A percentile compares a stretch with the other conserved stretches of the same genome.
phyloP scores from a whole-genome alignment of 2,797 vertebrate species.

The Amazona ochrocephala region DNA sequence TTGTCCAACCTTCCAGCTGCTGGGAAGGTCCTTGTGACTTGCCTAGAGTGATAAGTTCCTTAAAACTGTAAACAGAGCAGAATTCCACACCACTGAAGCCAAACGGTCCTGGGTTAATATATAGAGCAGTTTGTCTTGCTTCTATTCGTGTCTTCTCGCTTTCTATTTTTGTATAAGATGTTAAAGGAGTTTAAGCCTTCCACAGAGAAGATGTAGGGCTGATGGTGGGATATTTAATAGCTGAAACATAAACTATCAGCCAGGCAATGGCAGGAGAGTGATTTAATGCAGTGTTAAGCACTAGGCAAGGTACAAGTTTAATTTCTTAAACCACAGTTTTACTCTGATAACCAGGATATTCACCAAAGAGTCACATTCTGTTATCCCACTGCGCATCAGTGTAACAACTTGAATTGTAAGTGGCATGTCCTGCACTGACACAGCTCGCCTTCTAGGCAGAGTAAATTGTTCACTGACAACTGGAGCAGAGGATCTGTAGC shows the following conservation, averaged over 20 bases:
- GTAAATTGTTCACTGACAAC: background rate
- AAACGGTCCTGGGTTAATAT: background rate
- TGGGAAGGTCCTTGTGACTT: background rate
- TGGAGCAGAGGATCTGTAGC: background rate
- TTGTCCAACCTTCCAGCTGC: background rate
- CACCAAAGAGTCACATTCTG: conserved; percentile 16
- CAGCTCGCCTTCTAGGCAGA: background rate
- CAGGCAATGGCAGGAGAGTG: background rate
- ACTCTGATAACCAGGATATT: background rate
- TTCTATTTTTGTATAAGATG: conserved; percentile 16
- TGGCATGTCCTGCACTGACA: background rate
- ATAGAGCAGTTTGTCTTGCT: background rate
- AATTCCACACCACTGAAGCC: background rate
- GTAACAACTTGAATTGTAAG: background rate
- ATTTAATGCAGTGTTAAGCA: background rate
- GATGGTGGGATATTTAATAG: background rate
- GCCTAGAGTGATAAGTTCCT: background rate
- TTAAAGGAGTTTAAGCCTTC: conserved; percentile 35
- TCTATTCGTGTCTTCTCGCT: background rate
- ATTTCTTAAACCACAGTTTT: background rate
- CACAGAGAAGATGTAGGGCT: background rate
- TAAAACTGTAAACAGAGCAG: background rate
- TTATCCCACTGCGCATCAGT: background rate
- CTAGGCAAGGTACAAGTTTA: background rate
- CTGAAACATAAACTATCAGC: background rate